Conservation (phyloP, 2,113 vertebrate species). For the Daphoenositta chrysoptera region DNA sequence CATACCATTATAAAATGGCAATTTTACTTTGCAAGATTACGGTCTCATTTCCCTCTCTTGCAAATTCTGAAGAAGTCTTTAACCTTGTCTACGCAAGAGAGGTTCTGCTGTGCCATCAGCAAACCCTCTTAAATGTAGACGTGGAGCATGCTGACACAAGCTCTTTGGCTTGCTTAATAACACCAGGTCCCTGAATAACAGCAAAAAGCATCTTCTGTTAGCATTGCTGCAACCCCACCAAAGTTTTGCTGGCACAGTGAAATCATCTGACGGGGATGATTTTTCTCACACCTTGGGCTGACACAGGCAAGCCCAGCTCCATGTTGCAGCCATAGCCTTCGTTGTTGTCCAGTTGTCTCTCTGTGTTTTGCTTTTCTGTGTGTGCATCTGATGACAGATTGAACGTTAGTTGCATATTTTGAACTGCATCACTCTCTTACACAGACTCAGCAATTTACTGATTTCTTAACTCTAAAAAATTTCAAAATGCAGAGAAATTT, state of each 20-base stretch:
- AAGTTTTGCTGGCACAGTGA: background rate
- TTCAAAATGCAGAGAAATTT: background rate
- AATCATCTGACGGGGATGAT: background rate
- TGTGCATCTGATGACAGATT: background rate
- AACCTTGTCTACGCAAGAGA: background rate
- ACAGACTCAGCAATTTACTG: background rate
- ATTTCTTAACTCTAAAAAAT: background rate
- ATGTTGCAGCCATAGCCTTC: too few relatives aligned
- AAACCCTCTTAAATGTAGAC: background rate
- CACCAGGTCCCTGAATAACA: background rate
- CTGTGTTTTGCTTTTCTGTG: background rate
- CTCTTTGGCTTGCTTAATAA: background rate
- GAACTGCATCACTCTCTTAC: background rate
- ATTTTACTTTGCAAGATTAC: background rate
- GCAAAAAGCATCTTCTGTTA: background rate
- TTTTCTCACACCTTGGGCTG: background rate
- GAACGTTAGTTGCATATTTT: background rate
- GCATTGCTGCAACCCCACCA: background rate
- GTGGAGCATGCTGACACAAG: background rate
- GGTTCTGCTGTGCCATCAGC: background rate
- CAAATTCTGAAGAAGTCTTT: background rate
- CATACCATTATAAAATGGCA: background rate
- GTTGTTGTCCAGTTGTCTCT: background rate
- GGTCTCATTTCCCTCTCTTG: background rate
- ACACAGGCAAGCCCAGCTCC: background rate